A percentile compares a stretch with the other conserved stretches of the same genome.
These are phyloP conservation scores for Aleiodes testaceus DNA, from an alignment of 2,888 invertebrate species.

Conservation along the genomic window DNA sequence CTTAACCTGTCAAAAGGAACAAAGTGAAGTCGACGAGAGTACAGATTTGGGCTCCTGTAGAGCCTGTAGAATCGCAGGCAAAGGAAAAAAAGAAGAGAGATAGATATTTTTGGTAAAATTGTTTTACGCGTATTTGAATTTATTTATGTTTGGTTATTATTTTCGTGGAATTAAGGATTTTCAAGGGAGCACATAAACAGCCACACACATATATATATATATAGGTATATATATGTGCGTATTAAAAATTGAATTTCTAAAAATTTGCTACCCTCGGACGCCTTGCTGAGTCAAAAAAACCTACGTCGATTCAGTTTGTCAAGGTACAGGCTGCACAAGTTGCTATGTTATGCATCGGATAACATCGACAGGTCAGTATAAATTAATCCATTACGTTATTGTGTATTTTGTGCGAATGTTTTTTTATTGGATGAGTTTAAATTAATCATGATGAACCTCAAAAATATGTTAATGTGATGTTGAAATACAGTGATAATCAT, in stretches of 20 bases:
- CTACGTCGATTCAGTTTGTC: conserved; percentile 27
- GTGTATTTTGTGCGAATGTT: neutral
- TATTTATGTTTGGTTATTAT: conserved; percentile 13
- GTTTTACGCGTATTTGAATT: conserved; percentile 23
- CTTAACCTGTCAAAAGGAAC: conserved; percentile 63
- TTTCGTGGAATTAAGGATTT: neutral
- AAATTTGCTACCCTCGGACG: conserved; percentile 1
- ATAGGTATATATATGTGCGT: no score
- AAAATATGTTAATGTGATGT: no score
- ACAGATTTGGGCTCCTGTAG: conserved; percentile 43
- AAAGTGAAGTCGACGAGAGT: conserved; percentile 47
- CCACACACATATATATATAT: no score
- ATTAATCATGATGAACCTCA: no score
- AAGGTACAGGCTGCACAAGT: conserved; percentile 15
- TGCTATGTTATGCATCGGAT: conserved; percentile 11
- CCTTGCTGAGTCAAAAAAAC: conserved; percentile 8
- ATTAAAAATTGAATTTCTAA: no score
- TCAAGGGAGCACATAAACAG: no score
- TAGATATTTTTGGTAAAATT: conserved; percentile 38
- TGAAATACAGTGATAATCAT: no score
- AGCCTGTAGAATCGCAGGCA: neutral
- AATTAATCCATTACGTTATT: neutral
- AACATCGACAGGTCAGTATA: conserved; percentile 3
- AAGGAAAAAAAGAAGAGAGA: conserved; percentile 38
- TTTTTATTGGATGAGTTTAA: neutral